Percentiles rank a stretch among this genome's conserved stretches.
These are phyloP conservation scores for Elgaria multicarinata DNA, from an alignment of 2,113 vertebrate species.

Conservation along the genomic window DNA sequence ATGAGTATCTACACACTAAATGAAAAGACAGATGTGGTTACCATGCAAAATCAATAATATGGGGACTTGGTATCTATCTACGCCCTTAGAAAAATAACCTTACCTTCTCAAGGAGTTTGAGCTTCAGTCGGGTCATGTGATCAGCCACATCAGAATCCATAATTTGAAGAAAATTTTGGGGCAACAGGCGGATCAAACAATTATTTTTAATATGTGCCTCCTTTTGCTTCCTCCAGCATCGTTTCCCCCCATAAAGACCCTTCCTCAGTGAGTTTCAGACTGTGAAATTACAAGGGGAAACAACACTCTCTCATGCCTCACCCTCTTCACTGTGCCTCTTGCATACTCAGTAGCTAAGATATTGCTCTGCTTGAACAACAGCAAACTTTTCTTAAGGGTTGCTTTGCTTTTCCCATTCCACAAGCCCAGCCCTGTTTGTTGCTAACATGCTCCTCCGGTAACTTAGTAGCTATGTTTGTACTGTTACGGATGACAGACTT, in stretches of 20 bases:
- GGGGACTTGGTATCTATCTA: not conserved
- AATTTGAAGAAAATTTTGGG: slow-evolving; percentile 61
- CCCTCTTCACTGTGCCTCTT: not conserved
- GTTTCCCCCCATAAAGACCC: slow-evolving; percentile 10
- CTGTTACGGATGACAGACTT: too few species aligned
- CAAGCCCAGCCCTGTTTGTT: slow-evolving; percentile 26
- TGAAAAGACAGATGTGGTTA: too few species aligned
- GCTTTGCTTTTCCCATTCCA: slow-evolving; percentile 37
- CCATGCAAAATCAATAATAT: not conserved
- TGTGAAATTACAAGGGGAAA: not conserved
- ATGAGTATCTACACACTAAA: too few species aligned
- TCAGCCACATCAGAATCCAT: slow-evolving; percentile 74
- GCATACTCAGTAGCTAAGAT: not conserved
- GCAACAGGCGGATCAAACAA: not conserved
- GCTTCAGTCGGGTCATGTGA: slow-evolving; percentile 79
- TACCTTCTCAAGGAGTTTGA: slow-evolving; percentile 86
- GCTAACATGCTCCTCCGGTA: slow-evolving; percentile 25
- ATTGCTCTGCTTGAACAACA: not conserved
- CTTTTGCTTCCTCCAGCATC: not conserved
- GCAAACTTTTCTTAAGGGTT: not conserved
- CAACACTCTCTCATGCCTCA: rapidly evolving
- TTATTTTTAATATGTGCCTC: not conserved
- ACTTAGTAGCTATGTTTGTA: slow-evolving; percentile 52
- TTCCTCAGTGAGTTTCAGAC: not conserved
- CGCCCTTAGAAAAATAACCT: not conserved